Evolutionary conservation across 2,797 vertebrate genomes (phyloP).

Genomic region (Leptodactylus fallax): DNA sequence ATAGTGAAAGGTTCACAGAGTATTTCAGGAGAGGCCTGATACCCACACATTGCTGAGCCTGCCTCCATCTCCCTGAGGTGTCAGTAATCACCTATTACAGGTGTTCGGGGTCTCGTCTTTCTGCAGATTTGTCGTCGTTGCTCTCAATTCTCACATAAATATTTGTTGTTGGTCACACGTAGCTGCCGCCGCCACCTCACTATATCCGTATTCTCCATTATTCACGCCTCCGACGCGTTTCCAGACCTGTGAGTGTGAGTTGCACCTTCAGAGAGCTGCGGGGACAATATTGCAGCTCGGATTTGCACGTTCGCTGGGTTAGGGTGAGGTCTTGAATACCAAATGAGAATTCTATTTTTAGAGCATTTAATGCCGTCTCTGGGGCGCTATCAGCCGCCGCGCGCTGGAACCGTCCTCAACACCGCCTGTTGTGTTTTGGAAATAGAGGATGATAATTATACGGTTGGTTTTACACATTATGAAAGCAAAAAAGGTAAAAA

Average conservation of each 20-base stretch:
- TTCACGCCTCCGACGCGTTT: not conserved
- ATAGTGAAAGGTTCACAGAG: not conserved
- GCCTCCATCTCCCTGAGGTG: not conserved
- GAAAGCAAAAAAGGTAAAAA: not conserved
- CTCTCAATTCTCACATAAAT: not conserved
- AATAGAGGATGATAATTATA: not conserved
- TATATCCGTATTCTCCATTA: not conserved
- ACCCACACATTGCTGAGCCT: not conserved
- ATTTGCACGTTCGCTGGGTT: not conserved
- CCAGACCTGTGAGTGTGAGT: not conserved
- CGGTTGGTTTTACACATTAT: not conserved
- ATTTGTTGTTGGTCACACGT: no score
- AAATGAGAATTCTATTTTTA: constrained; percentile 19
- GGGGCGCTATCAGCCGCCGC: constrained; percentile 10
- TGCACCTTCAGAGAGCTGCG: not conserved
- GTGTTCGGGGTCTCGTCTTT: no score
- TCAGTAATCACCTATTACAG: not conserved
- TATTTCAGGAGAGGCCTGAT: not conserved
- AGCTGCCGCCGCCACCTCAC: no score
- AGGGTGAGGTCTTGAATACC: not conserved
- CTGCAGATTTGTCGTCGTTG: no score
- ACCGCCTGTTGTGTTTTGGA: not conserved
- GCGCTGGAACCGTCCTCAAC: not conserved
- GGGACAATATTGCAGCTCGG: not conserved
- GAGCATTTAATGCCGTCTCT: not conserved